phyloP scores from a whole-genome alignment of 2,888 invertebrate species.

The Mycalesis mineus region DNA sequence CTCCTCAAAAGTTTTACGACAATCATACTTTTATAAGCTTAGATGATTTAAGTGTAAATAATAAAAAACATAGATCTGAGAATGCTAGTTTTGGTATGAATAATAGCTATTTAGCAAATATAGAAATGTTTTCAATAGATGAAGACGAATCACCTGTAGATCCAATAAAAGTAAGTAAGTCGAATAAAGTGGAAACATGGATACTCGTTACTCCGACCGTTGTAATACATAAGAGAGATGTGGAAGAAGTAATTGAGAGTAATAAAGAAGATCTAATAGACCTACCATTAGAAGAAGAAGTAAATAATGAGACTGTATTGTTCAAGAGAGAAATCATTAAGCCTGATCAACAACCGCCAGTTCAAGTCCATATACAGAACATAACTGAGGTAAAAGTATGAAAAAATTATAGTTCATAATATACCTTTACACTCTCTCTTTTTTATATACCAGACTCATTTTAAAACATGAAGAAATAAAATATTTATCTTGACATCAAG shows the following conservation, averaged over 20 bases:
- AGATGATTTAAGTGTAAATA: slow-evolving; percentile 29
- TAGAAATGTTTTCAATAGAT: slow-evolving; percentile 41
- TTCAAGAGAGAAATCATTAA: slow-evolving; percentile 70
- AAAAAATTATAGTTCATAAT: neutral
- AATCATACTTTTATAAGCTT: slow-evolving; percentile 41
- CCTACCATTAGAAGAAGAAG: slow-evolving; percentile 60
- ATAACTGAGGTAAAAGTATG: slow-evolving; percentile 66
- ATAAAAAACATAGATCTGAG: slow-evolving; percentile 19
- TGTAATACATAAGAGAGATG: slow-evolving; percentile 55
- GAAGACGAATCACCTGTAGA: slow-evolving; percentile 35
- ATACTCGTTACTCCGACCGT: slow-evolving; percentile 61
- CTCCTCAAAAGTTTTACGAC: slow-evolving; percentile 52
- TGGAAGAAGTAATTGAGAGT: slow-evolving; percentile 41
- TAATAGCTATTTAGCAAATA: slow-evolving; percentile 31
- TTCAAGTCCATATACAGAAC: slow-evolving; percentile 83
- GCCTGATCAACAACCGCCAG: slow-evolving; percentile 75
- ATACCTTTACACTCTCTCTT: no score
- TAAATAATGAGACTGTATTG: slow-evolving; percentile 54
- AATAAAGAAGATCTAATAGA: slow-evolving; percentile 58
- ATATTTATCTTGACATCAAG: no score
- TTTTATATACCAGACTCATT: no score
- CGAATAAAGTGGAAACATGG: slow-evolving; percentile 59
- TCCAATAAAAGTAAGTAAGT: slow-evolving; percentile 48
- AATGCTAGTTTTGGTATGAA: slow-evolving; percentile 18
- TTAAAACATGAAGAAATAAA: no score